Conservation (phyloP, 2,797 vertebrate species). For the Jordanella pulchra region DNA sequence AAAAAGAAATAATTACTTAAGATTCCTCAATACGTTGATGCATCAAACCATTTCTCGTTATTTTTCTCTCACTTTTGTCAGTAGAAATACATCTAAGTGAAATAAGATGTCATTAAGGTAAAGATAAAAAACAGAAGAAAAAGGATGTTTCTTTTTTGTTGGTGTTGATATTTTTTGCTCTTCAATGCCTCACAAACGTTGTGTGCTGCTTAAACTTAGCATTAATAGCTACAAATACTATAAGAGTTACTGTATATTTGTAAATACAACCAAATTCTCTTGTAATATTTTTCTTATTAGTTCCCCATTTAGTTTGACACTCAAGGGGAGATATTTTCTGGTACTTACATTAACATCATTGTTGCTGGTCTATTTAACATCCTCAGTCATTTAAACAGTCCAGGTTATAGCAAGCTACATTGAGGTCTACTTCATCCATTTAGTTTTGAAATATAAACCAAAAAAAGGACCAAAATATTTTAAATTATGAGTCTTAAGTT, state of each 20-base stretch:
- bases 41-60: too few species aligned
- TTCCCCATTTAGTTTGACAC: not conserved
- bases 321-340: not conserved
- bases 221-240: not conserved
- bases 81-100: too few species aligned
- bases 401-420: conserved; percentile 3
- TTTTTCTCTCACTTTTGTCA: too few species aligned
- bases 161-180: too few species aligned
- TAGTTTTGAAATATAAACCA: conserved; percentile 41
- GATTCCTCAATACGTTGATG: too few species aligned
- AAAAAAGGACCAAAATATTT: conserved; percentile 16
- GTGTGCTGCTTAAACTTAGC: too few species aligned
- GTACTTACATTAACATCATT: not conserved
- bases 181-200: too few species aligned
- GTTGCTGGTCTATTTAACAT: not conserved
- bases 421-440: conserved; percentile 2
- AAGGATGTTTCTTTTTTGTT: not conserved
- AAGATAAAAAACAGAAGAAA: not conserved
- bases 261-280: not conserved
- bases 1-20: too few species aligned
- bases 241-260: not conserved
- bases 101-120: too few species aligned
- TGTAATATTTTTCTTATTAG: not conserved
- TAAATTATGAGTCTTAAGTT: conserved; percentile 53
- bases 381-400: conserved; percentile 15